Evolutionary conservation across 2,888 invertebrate species (phyloP), one percentile per base, ranked within the genome.

Genomic region (Allygus modestus): DNA sequence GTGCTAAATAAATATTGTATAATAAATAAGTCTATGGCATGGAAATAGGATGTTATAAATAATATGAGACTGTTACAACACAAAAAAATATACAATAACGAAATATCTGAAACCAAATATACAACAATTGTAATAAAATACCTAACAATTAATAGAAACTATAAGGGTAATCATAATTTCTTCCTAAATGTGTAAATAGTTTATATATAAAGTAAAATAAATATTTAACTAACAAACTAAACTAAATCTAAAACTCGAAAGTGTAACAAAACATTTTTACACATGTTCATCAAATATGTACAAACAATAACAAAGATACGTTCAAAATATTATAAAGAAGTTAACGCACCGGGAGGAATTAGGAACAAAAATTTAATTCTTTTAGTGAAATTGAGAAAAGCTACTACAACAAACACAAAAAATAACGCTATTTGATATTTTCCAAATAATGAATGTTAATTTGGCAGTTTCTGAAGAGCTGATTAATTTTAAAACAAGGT

Each of bases 1-100:
- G 65, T 65, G 65, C 65, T 65, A 31, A 28, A 65, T 65, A 65
- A 65, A 65, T 65, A 65, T 65, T 65, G 26, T 4, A 65, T 65
- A 15, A 65, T 65, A 65, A 65, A 65, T 65, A 65, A 28, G 2
- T 28, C 31, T 65, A 65, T 65, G 65, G 65, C 65, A 65, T 58
- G 26, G 23, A 58, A 46, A 26, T 58, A 58, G 23, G 58, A 58
- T 37, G 1, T 46, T 46, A 46, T 58, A 58, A 58, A 58, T 31
- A 58, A 23, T 15, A 65, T 65, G 15, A 28, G 31, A 28, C 65
- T 81, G 46, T 0, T 37, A 9, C 1, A n/a, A 43, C 54, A 79
- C 54, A n/a, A 33, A 17, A 65, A 20, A 51, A 54, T 81, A 23
- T 37, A 81, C 37, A 81, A n/a, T 1, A 81, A 17, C 4, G 17